Evolutionary conservation across 2,113 vertebrate species (phyloP).

Genomic region (Bambusicola thoracicus): DNA sequence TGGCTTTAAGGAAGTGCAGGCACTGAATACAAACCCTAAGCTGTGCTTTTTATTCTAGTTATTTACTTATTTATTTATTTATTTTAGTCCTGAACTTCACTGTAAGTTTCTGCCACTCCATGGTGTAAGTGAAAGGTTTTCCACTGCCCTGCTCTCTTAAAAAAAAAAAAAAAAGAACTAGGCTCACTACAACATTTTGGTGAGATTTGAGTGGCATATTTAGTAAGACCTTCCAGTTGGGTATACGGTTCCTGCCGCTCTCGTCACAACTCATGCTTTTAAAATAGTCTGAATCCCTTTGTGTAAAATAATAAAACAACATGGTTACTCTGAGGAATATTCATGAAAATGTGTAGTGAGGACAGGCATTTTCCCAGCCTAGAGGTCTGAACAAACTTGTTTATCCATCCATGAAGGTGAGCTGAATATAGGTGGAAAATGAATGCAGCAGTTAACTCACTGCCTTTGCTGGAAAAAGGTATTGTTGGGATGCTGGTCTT

Average conservation of each 20-base stretch:
- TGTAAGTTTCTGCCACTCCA: background rate
- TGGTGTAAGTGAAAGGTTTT: background rate
- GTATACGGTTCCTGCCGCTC: conserved; percentile 2
- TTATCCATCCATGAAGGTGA: background rate
- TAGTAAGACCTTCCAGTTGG: conserved; percentile 16
- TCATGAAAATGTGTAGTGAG: background rate
- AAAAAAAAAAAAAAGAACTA: background rate
- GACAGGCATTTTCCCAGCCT: background rate
- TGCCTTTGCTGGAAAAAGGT: background rate
- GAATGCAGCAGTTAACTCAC: background rate
- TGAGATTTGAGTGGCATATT: background rate
- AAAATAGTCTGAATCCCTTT: conserved; percentile 4
- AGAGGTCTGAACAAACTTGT: background rate
- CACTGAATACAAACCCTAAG: background rate
- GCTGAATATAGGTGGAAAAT: background rate
- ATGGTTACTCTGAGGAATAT: background rate
- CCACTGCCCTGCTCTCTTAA: background rate
- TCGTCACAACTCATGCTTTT: conserved; percentile 10
- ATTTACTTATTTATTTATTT: background rate
- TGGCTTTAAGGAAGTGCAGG: background rate
- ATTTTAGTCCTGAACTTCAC: background rate
- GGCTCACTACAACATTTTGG: background rate
- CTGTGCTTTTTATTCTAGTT: background rate
- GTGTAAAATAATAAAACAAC: conserved; percentile 20
- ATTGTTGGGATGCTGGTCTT: background rate